These are phyloP conservation scores for Danio aesculapii DNA, from an alignment of 2,797 vertebrate genomes.

Conservation along the genomic window DNA sequence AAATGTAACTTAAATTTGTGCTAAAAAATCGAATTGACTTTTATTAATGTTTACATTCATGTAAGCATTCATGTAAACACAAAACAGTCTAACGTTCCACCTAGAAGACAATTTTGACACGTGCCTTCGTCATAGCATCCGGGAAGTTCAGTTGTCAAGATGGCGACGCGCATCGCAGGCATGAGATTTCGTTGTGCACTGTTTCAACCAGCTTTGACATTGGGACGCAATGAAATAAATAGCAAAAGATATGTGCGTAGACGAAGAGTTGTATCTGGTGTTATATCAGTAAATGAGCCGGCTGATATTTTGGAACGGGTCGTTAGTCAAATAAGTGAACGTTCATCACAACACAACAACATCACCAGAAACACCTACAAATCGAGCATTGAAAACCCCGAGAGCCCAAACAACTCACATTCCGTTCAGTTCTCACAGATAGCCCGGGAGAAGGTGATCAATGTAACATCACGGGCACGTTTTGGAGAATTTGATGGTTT, in stretches of 20 bases:
- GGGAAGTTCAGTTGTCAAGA: slow-evolving; percentile 40
- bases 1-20: too few species aligned
- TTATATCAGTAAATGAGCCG: background rate
- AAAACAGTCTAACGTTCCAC: too few species aligned
- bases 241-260: slow-evolving; percentile 31
- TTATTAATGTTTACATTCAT: too few species aligned
- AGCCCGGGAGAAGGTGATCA: background rate
- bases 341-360: background rate
- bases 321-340: background rate
- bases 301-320: background rate
- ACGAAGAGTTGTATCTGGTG: background rate
- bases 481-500: slow-evolving; percentile 68
- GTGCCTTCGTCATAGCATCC: background rate
- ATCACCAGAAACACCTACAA: background rate
- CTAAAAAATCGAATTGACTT: too few species aligned
- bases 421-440: background rate
- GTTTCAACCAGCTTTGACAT: slow-evolving; percentile 15
- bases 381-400: background rate
- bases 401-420: background rate
- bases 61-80: too few species aligned
- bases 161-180: slow-evolving; percentile 53
- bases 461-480: background rate
- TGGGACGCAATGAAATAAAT: background rate
- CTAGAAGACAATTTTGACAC: background rate
- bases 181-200: background rate